Conservation (phyloP, 1,140 invertebrate genomes). For the Myzus persicae region DNA sequence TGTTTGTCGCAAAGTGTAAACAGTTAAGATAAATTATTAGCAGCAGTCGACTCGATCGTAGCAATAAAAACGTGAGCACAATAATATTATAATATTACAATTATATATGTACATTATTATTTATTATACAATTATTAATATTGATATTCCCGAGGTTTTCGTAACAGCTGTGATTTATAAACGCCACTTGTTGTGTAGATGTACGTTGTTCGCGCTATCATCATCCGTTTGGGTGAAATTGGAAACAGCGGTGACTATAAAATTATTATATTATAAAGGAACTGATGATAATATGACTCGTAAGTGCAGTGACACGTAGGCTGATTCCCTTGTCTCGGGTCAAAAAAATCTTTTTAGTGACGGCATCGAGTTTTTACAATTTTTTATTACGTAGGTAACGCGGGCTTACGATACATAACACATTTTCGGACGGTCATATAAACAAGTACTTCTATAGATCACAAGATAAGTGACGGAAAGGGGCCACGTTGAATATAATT, state of each 20-base stretch:
- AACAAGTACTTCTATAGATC: neutral
- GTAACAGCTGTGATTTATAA: neutral
- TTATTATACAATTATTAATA: neutral
- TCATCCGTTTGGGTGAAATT: neutral
- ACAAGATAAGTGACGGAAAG: too few species aligned
- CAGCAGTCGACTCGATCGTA: neutral
- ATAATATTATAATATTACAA: neutral
- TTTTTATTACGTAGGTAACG: neutral
- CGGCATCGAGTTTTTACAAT: neutral
- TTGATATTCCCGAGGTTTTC: neutral
- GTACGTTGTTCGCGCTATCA: neutral
- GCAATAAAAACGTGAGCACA: neutral
- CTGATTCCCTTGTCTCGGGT: neutral
- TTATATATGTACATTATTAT: too few species aligned
- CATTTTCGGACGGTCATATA: neutral
- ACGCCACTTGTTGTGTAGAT: neutral
- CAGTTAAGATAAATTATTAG: slow-evolving; percentile 3
- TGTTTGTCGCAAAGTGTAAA: neutral
- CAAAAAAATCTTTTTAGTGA: too few species aligned
- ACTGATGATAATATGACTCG: neutral
- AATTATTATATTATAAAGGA: too few species aligned
- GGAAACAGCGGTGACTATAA: neutral
- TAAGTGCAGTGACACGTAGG: neutral
- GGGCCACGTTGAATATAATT: too few species aligned
- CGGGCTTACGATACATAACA: neutral